Base-by-base conservation (phyloP, 2,797 vertebrate genomes). In the Cirrhinus molitorella region DNA sequence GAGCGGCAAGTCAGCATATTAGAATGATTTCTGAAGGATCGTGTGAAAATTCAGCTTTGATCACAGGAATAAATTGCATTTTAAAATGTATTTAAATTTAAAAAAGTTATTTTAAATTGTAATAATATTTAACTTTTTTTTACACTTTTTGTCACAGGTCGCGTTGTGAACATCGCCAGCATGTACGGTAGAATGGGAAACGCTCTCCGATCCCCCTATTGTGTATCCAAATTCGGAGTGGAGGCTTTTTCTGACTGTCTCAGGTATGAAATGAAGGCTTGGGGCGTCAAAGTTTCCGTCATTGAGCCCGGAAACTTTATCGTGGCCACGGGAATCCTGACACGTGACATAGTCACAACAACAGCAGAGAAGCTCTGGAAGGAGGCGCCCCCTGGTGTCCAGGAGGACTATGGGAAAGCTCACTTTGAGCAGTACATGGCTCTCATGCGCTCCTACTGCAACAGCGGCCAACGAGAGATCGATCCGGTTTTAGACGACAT, bases 171-270 rank as follows among this genome's bases (percentile, higher is more conserved):
- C 81, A 13, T 98, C 57, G 90, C 95, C 11, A 97, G 97, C 91
- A 95, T 96, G 93, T 91, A 95, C 45, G 96, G 96, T 0, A 90
- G 95, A 85, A 96, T 97, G 94, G 94, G 71, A 21, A 95, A 93
- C 5, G 80, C 92, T 0, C 84, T 95, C 86, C 94, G 95, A 2
- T 97, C 96, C 0, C 90, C 95, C 0, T 97, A 97, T 89, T 97
- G 96, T 0, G 9, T 98, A 37, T 96, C 97, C 5, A 97, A 96
- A 89, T 96, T 94, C 1, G 97, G 94, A 1, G 91, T 97, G 80
- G 95, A 97, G 57, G 96, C 93, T 0, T 98, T 98, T 74, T 97
- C 96, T 0, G 96, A 97, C 89, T 98, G 97, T 91, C 94, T 98
- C 8, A 89, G 96, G 85, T 96, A 97, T 34, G 97, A 97, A 91